These are phyloP conservation scores for Colletes gigas DNA, from an alignment of 1,140 invertebrate genomes.

Conservation along the genomic window DNA sequence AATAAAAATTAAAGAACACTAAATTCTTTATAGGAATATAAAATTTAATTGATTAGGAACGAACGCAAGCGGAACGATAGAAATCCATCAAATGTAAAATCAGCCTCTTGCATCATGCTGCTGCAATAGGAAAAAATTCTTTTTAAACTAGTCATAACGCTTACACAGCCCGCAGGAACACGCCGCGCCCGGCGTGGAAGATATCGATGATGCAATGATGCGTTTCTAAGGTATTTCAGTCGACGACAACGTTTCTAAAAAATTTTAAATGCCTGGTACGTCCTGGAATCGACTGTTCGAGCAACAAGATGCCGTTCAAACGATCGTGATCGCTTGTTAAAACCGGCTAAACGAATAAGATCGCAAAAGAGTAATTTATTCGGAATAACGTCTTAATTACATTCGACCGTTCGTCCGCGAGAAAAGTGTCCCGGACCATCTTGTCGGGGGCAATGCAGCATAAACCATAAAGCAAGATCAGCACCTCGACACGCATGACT, in stretches of 20 bases:
- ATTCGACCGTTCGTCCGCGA: background rate
- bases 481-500: background rate
- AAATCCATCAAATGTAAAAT: slow-evolving; percentile 18
- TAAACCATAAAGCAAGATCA: background rate
- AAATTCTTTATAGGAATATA: background rate
- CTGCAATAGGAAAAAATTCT: slow-evolving; percentile 24
- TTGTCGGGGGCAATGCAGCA: background rate
- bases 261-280: background rate
- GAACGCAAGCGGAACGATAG: background rate
- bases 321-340: too few relatives aligned
- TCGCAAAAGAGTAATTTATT: too few relatives aligned
- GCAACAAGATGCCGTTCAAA: too few relatives aligned
- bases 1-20: too few relatives aligned
- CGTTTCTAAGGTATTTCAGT: slow-evolving; percentile 2
- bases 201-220: slow-evolving; percentile 30
- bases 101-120: slow-evolving; percentile 8
- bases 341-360: too few relatives aligned
- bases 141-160: slow-evolving; percentile 24
- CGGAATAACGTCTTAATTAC: too few relatives aligned
- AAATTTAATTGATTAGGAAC: background rate
- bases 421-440: too few relatives aligned
- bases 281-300: background rate
- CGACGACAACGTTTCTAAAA: slow-evolving; percentile 6
- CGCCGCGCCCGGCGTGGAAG: background rate
- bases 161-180: background rate